Evolutionary conservation across 35 echinoderm and acorn worm genomes (phyloP).

Genomic region (Heliocidaris erythrogramma): DNA sequence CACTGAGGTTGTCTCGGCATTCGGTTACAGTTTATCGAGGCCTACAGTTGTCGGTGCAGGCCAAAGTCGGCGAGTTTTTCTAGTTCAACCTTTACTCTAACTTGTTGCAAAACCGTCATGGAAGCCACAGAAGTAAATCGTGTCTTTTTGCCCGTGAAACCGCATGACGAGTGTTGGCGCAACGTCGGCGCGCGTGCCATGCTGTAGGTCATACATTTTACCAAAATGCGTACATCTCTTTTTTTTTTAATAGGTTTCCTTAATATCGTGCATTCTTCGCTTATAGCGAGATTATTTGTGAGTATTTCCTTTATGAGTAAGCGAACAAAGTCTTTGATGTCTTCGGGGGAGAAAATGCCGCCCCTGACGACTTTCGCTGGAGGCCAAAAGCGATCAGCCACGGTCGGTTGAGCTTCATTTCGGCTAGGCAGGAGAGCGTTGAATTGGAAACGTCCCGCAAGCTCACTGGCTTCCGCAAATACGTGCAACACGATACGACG

Average conservation of each 20-base stretch:
- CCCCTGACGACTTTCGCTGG: conserved; percentile 48
- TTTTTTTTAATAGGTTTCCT: not conserved
- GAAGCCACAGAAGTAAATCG: not conserved
- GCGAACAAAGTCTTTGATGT: not conserved
- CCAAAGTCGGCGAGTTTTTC: not conserved
- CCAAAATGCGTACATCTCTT: not conserved
- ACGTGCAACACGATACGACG: conserved; percentile 29
- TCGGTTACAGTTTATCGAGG: conserved; percentile 51
- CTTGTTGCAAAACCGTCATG: not conserved
- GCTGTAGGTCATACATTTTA: not conserved
- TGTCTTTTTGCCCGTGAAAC: conserved; percentile 2
- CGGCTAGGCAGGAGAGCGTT: conserved; percentile 50
- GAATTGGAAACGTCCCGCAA: conserved; percentile 44
- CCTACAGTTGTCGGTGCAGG: conserved; percentile 37
- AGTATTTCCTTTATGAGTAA: not conserved
- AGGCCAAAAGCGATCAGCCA: conserved; percentile 49
- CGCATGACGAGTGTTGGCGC: conserved; percentile 3
- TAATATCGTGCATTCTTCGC: not conserved
- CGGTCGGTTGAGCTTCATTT: conserved; percentile 51
- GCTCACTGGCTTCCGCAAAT: conserved; percentile 35
- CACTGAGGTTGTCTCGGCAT: conserved; percentile 27
- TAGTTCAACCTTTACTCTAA: not conserved
- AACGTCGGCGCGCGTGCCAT: not conserved
- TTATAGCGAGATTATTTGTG: conserved; percentile 3
- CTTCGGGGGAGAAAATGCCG: conserved; percentile 33